A percentile compares a stretch with the other conserved stretches of the same genome.
These are phyloP conservation scores for Gadus chalcogrammus DNA, from an alignment of 2,113 vertebrate genomes.

Conservation along the genomic window DNA sequence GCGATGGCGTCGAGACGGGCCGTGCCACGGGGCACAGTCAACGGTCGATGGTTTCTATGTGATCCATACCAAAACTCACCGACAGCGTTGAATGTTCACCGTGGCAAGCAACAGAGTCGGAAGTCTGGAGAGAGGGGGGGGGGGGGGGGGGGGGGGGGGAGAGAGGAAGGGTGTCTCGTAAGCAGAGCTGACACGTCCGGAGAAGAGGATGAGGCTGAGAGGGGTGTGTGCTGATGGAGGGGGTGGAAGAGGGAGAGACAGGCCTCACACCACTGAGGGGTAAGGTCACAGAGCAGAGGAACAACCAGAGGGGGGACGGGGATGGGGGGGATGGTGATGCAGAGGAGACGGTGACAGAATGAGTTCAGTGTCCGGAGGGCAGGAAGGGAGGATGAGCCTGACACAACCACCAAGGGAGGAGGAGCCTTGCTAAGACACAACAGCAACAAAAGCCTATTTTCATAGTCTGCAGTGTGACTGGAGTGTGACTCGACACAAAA, in stretches of 20 bases:
- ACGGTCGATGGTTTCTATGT: conserved; percentile 98
- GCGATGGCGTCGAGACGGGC: conserved; percentile 51
- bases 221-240: neutral
- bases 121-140: conserved; percentile 74
- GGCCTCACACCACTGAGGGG: neutral
- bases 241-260: too few species aligned
- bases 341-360: conserved; percentile 46
- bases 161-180: neutral
- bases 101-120: conserved; percentile 73
- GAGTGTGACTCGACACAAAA: too few species aligned
- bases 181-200: neutral
- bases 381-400: neutral
- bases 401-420: too few species aligned
- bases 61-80: conserved; percentile 93
- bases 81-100: conserved; percentile 97
- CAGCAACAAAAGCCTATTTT: too few species aligned
- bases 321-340: conserved; percentile 29
- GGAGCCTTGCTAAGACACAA: too few species aligned
- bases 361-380: conserved; percentile 31
- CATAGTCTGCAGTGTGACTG: too few species aligned
- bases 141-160: neutral
- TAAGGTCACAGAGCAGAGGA: neutral
- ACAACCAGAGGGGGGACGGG: conserved; percentile 20
- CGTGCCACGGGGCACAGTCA: conserved; percentile 94
- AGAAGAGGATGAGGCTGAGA: neutral